Evolutionary conservation across 1,140 invertebrate species (phyloP).

Genomic region (Homalodisca vitripennis): DNA sequence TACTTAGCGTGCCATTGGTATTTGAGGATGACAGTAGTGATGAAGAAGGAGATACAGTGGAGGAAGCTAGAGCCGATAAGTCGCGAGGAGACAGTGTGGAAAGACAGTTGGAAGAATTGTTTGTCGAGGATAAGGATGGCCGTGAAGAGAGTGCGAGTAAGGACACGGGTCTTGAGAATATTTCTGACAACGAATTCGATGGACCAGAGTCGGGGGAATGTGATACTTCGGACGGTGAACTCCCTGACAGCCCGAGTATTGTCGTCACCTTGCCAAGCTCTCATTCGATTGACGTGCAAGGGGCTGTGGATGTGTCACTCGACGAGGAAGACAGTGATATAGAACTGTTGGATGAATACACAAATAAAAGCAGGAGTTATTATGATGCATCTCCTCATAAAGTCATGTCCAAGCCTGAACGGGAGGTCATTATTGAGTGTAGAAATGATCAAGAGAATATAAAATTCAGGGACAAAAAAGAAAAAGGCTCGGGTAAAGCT

Average conservation of each 20-base stretch:
- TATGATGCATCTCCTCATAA: conserved; percentile 1
- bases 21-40: neutral
- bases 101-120: neutral
- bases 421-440: neutral
- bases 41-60: neutral
- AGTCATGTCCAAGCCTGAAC: neutral
- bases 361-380: neutral
- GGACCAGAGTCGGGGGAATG: conserved; percentile 17
- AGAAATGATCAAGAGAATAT: neutral
- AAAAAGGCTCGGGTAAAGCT: neutral
- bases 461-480: neutral
- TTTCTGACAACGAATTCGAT: conserved; percentile 6
- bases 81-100: conserved; percentile 1
- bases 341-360: neutral
- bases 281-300: neutral
- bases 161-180: conserved; percentile 14
- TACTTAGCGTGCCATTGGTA: neutral
- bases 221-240: conserved; percentile 9
- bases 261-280: neutral
- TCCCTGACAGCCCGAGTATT: conserved; percentile 6
- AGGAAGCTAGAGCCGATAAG: neutral
- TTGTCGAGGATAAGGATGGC: neutral
- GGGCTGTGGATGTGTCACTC: neutral
- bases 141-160: neutral
- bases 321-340: neutral